Conservation (phyloP, 2,113 vertebrate species). For the Crotalus tigris region DNA sequence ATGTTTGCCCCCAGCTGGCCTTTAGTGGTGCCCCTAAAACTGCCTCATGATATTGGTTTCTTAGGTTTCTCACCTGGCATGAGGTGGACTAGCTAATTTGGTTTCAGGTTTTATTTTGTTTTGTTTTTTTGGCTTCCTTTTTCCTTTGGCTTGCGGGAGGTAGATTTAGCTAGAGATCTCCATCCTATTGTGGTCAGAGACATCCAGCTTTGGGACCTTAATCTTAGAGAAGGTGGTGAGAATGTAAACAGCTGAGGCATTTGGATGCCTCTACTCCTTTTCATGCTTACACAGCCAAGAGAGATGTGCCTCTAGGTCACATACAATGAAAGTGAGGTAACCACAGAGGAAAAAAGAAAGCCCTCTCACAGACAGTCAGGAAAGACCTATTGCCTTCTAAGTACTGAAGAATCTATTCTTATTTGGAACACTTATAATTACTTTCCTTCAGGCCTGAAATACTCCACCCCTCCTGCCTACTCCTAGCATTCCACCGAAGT, state of each 20-base stretch:
- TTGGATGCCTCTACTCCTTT: background rate
- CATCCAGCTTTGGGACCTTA: background rate
- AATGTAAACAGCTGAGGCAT: slow-evolving; percentile 15
- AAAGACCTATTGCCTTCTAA: slow-evolving; percentile 7
- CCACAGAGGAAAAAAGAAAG: background rate
- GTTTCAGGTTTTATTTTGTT: background rate
- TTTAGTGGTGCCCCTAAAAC: background rate
- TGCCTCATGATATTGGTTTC: background rate
- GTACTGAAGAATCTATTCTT: slow-evolving; percentile 11
- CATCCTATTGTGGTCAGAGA: background rate
- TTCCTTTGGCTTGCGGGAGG: background rate
- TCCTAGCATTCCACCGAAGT: background rate
- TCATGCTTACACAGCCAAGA: background rate
- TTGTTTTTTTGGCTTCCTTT: background rate
- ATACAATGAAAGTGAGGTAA: slow-evolving; percentile 10
- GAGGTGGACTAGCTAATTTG: background rate
- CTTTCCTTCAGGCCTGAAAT: background rate
- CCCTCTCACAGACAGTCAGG: background rate
- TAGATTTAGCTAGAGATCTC: background rate
- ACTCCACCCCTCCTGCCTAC: background rate
- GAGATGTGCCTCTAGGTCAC: background rate
- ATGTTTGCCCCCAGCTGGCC: background rate
- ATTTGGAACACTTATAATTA: slow-evolving; percentile 11
- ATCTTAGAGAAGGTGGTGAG: slow-evolving; percentile 6
- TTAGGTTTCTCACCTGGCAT: background rate